phyloP scores from a whole-genome alignment of 2,888 invertebrate species.

The Encarsia formosa region DNA sequence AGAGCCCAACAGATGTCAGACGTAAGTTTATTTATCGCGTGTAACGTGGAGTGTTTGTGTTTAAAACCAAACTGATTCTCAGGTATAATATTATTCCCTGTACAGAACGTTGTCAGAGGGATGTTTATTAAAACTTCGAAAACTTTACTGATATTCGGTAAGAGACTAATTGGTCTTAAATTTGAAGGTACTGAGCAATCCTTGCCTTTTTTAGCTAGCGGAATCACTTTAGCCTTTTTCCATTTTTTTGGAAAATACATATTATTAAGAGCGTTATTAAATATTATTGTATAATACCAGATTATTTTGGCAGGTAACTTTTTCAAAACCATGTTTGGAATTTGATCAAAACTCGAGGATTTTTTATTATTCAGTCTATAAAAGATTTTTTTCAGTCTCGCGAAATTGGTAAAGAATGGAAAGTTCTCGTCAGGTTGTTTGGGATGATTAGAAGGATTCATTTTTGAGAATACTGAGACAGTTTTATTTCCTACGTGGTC shows the following conservation, averaged over 20 bases:
- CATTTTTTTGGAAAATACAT: conserved; percentile 32
- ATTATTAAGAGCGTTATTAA: conserved; percentile 31
- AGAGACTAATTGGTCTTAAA: conserved; percentile 31
- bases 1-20: conserved; percentile 14
- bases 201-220: conserved; percentile 24
- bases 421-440: not conserved
- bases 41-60: conserved; percentile 23
- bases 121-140: conserved; percentile 29
- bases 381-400: conserved; percentile 8
- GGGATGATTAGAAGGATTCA: not conserved
- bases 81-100: conserved; percentile 19
- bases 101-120: not conserved
- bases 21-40: conserved; percentile 22
- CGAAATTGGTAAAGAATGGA: not conserved
- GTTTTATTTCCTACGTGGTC: conserved; percentile 4
- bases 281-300: conserved; percentile 13
- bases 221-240: conserved; percentile 31
- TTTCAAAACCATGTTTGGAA: conserved; percentile 22
- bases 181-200: conserved; percentile 11
- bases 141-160: conserved; percentile 32
- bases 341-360: conserved; percentile 22
- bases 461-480: not conserved
- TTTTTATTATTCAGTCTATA: conserved; percentile 23
- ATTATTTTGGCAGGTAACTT: conserved; percentile 7
- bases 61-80: conserved; percentile 29